Evolutionary conservation across 2,113 vertebrate genomes (phyloP).

Genomic region (Merops nubicus): DNA sequence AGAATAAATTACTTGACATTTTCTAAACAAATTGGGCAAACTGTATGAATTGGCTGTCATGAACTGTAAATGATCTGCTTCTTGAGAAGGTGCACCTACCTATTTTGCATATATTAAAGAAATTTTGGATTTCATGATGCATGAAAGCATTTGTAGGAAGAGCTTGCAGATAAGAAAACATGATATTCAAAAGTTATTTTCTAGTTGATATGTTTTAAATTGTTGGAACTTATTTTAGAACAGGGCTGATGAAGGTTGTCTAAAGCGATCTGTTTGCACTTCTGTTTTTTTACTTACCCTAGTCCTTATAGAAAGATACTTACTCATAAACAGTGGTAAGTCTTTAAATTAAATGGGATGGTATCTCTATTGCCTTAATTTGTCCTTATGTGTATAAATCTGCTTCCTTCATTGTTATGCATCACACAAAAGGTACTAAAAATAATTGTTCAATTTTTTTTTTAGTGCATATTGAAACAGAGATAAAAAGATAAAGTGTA

Average conservation of each 20-base stretch:
- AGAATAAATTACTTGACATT: not conserved
- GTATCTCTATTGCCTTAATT: slow-evolving; percentile 42
- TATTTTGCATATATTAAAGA: not conserved
- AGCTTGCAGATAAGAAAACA: not conserved
- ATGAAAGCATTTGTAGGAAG: not conserved
- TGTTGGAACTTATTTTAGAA: not conserved
- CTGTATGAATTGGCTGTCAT: not conserved
- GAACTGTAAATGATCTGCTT: not conserved
- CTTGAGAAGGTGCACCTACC: not conserved
- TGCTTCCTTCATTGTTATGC: slow-evolving; percentile 42
- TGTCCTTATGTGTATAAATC: slow-evolving; percentile 46
- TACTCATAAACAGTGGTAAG: not conserved
- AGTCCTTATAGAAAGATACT: not conserved
- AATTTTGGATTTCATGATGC: not conserved
- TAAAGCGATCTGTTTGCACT: not conserved
- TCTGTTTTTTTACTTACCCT: not conserved
- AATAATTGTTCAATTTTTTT: slow-evolving; percentile 6
- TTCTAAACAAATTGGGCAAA: not conserved
- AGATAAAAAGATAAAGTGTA: slow-evolving; percentile 34
- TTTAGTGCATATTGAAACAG: slow-evolving; percentile 14
- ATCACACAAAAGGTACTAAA: slow-evolving; percentile 20
- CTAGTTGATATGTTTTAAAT: not conserved
- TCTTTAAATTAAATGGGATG: slow-evolving; percentile 40
- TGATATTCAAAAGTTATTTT: not conserved
- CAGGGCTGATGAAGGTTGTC: not conserved